Evolutionary conservation across 2,888 invertebrate genomes (phyloP).

Genomic region (Drosophila suboccidentalis): DNA sequence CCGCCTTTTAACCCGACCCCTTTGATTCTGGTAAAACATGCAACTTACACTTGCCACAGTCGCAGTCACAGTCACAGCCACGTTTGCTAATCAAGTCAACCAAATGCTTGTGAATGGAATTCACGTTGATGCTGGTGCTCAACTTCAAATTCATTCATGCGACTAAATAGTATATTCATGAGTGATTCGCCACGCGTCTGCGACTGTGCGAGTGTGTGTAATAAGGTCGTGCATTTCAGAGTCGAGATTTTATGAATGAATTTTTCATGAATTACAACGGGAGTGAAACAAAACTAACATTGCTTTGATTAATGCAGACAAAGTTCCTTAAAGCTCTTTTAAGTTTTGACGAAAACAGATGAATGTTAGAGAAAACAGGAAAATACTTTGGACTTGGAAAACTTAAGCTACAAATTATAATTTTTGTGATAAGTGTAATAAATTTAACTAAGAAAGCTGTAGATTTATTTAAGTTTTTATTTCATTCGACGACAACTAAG

Average conservation of each 20-base stretch:
- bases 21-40: slow-evolving; percentile 21
- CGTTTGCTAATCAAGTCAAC: slow-evolving; percentile 26
- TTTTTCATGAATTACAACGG: background rate
- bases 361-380: background rate
- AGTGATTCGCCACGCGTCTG: slow-evolving; percentile 23
- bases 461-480: background rate
- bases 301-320: background rate
- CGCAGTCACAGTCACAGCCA: background rate
- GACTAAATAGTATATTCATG: slow-evolving; percentile 27
- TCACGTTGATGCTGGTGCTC: slow-evolving; percentile 19
- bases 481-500: too few relatives aligned
- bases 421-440: background rate
- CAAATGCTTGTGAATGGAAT: slow-evolving; percentile 45
- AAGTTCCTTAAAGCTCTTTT: background rate
- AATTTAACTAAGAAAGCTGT: too few relatives aligned
- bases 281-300: too few relatives aligned
- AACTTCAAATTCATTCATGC: slow-evolving; percentile 42
- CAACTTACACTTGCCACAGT: slow-evolving; percentile 40
- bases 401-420: background rate
- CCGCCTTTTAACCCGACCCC: background rate
- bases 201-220: background rate
- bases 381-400: background rate
- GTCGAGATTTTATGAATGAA: slow-evolving; percentile 35
- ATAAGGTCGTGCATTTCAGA: slow-evolving; percentile 11
- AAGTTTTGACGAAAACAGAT: too few relatives aligned